phyloP scores from a whole-genome alignment of 1,140 invertebrate species.

The Cheumatopsyche charites region DNA sequence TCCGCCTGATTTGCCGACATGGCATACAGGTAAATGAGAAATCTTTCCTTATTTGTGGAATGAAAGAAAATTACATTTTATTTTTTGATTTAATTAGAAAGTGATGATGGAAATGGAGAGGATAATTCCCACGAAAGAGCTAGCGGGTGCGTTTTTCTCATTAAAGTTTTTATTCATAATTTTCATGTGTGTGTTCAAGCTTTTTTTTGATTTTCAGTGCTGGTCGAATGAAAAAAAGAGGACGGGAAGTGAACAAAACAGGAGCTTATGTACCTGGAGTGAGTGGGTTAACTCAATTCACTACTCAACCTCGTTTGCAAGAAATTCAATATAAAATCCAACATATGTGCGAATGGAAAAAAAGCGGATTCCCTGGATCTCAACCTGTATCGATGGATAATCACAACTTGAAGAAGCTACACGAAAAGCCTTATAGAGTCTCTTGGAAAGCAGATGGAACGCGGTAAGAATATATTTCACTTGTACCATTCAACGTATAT shows the following conservation, averaged over 20 bases:
- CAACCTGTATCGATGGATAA: conserved; percentile 97
- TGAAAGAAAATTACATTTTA: no score
- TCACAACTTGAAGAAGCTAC: conserved; percentile 79
- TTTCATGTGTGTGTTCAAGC: neutral
- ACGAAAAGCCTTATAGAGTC: conserved; percentile 87
- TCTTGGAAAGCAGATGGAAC: conserved; percentile 99
- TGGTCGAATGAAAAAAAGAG: conserved; percentile 41
- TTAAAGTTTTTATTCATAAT: neutral
- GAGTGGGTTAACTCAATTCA: conserved; percentile 71
- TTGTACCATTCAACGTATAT: neutral
- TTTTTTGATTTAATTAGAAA: conserved; percentile 30
- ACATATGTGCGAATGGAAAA: conserved; percentile 80
- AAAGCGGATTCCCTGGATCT: conserved; percentile 88
- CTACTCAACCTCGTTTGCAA: conserved; percentile 65
- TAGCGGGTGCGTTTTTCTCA: conserved; percentile 25
- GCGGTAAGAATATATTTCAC: conserved; percentile 61
- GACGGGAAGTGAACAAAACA: conserved; percentile 60
- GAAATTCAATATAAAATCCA: conserved; percentile 80
- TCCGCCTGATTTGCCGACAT: conserved; percentile 80
- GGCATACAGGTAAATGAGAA: conserved; percentile 71
- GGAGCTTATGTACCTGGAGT: conserved; percentile 84
- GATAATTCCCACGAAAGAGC: conserved; percentile 49
- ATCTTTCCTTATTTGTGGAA: conserved; percentile 33
- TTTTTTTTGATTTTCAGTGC: conserved; percentile 25
- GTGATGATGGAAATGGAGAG: conserved; percentile 42